Evolutionary conservation across 30 jellyfish, hydroid and myxozoan genomes (phyloP).

Genomic region (Pelagia noctiluca): DNA sequence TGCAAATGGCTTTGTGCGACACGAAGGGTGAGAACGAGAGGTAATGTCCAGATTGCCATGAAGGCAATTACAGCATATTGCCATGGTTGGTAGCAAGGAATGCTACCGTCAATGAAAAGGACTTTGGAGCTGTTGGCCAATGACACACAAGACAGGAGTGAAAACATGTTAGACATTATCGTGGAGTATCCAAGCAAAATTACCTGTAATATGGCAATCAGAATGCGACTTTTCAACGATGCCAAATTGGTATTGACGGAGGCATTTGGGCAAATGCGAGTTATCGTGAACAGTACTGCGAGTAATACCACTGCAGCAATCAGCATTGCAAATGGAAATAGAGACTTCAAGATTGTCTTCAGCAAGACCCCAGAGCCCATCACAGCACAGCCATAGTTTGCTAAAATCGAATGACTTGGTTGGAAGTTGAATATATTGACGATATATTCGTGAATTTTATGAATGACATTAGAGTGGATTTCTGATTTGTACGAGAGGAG

Average conservation of each 20-base stretch:
- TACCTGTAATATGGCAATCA: background rate
- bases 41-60: conserved; percentile 25
- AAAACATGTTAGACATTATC: background rate
- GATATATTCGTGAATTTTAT: background rate
- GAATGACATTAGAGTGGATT: background rate
- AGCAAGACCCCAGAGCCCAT: background rate
- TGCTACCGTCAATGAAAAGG: no score
- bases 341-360: conserved; percentile 1
- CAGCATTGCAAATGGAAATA: conserved; percentile 13
- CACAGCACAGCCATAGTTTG: background rate
- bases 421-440: background rate
- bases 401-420: background rate
- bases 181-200: conserved; percentile 19
- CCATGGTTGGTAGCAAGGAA: no score
- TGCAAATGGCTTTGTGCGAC: background rate
- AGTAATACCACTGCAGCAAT: background rate
- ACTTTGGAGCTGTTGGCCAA: conserved; percentile 2
- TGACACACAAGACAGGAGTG: conserved; percentile 15
- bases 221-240: background rate
- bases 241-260: background rate
- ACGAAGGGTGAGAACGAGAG: background rate
- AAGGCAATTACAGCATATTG: no score
- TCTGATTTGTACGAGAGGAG: background rate
- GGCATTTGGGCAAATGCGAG: background rate
- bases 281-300: background rate